These are phyloP conservation scores for Coracias cyanogaster DNA, from an alignment of 2,797 vertebrate species.

Conservation along the genomic window DNA sequence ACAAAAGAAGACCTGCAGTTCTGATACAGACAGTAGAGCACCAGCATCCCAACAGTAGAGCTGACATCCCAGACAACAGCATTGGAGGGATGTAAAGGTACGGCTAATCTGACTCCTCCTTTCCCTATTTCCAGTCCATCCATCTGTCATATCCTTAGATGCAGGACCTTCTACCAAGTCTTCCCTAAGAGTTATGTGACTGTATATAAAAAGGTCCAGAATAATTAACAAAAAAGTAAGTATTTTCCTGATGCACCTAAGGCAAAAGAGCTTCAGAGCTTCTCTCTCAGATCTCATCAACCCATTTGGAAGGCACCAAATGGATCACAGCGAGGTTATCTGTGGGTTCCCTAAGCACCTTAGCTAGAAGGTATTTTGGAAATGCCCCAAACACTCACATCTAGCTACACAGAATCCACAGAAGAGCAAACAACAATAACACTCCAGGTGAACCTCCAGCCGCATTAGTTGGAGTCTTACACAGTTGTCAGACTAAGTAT, in stretches of 20 bases:
- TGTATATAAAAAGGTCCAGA: not conserved
- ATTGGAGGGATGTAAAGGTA: not conserved
- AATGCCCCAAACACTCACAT: not conserved
- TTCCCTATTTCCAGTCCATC: not conserved
- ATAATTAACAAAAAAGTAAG: not conserved
- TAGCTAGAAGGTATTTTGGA: not conserved
- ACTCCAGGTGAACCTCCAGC: not conserved
- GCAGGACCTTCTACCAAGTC: not conserved
- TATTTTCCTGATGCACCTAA: not conserved
- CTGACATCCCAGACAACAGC: not conserved
- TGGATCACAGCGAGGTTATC: not conserved
- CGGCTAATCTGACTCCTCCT: not conserved
- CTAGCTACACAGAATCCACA: not conserved
- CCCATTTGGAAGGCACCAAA: not conserved
- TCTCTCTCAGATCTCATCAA: not conserved
- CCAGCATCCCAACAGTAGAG: not conserved
- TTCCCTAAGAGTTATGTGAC: not conserved
- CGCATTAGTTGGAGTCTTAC: not conserved
- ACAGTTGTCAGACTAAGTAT: not conserved
- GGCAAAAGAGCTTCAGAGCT: not conserved
- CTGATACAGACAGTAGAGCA: not conserved
- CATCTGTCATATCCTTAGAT: not conserved
- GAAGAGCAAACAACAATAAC: not conserved
- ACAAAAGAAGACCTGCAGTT: not conserved
- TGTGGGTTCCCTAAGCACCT: not conserved